Percentiles rank a stretch among this genome's conserved stretches.
phyloP scores from a whole-genome alignment of 2,797 vertebrate species.

The Ciconia nigra region DNA sequence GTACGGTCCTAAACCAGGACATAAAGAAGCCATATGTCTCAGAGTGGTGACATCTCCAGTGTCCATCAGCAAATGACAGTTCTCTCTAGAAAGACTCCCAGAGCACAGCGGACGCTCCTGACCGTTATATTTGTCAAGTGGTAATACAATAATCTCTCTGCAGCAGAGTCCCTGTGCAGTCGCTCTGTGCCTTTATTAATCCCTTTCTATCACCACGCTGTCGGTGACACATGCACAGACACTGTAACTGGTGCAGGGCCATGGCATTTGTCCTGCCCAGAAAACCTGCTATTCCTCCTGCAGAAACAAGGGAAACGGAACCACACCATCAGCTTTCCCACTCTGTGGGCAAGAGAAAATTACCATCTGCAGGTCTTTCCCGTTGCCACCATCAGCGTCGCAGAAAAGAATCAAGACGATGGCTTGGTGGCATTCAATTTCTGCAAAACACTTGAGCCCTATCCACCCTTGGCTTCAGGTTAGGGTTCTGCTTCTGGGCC shows the following conservation, averaged over 20 bases:
- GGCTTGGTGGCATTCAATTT: background rate
- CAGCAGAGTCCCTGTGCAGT: background rate
- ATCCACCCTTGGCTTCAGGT: background rate
- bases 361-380: background rate
- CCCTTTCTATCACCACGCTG: background rate
- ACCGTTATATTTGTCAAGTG: constrained; percentile 42
- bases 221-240: background rate
- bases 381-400: background rate
- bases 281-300: constrained; percentile 19
- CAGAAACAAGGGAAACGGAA: constrained; percentile 16
- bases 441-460: background rate
- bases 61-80: background rate
- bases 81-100: background rate
- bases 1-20: background rate
- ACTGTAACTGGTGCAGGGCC: background rate
- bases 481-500: background rate
- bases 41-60: background rate
- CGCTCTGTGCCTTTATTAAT: background rate
- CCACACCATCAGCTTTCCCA: background rate
- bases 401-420: rapidly evolving
- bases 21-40: background rate
- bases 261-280: background rate
- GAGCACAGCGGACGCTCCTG: background rate
- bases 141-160: constrained; percentile 20
- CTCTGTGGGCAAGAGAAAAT: background rate